phyloP scores from a whole-genome alignment of 2,113 vertebrate species.

The Caranx melampygus region DNA sequence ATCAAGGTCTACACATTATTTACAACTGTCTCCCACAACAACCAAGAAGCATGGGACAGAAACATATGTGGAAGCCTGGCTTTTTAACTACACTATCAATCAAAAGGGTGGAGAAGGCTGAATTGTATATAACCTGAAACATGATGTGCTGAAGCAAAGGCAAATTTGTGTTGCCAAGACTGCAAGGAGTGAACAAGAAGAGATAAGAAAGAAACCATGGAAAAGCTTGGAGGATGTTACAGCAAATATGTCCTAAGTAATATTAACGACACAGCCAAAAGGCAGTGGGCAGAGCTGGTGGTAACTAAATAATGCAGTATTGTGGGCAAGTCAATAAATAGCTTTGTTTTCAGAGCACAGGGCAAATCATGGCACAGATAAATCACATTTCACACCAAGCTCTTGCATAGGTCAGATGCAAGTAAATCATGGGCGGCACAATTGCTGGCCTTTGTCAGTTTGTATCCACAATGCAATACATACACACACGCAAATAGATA shows the following conservation, averaged over 20 bases:
- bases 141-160: slow-evolving; percentile 18
- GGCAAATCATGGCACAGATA: slow-evolving; percentile 64
- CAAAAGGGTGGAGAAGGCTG: slow-evolving; percentile 38
- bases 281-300: slow-evolving; percentile 56
- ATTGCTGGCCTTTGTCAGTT: slow-evolving; percentile 67
- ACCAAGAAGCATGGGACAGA: slow-evolving; percentile 14
- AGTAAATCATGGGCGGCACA: slow-evolving; percentile 71
- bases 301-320: slow-evolving; percentile 65
- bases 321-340: slow-evolving; percentile 78
- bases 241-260: slow-evolving; percentile 23
- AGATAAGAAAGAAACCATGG: slow-evolving; percentile 7
- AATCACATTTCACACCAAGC: slow-evolving; percentile 82
- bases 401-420: slow-evolving; percentile 60
- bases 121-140: slow-evolving; percentile 38
- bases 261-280: slow-evolving; percentile 45
- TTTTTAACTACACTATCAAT: slow-evolving; percentile 50
- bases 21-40: slow-evolving; percentile 29
- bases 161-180: slow-evolving; percentile 5
- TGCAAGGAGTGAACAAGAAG: not conserved
- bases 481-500: slow-evolving; percentile 62
- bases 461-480: slow-evolving; percentile 50
- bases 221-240: not conserved
- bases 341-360: slow-evolving; percentile 71
- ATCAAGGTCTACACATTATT: slow-evolving; percentile 23
- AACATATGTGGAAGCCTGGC: slow-evolving; percentile 38